phyloP scores from a whole-genome alignment of 2,797 vertebrate species.

The Darevskia nairensis region DNA sequence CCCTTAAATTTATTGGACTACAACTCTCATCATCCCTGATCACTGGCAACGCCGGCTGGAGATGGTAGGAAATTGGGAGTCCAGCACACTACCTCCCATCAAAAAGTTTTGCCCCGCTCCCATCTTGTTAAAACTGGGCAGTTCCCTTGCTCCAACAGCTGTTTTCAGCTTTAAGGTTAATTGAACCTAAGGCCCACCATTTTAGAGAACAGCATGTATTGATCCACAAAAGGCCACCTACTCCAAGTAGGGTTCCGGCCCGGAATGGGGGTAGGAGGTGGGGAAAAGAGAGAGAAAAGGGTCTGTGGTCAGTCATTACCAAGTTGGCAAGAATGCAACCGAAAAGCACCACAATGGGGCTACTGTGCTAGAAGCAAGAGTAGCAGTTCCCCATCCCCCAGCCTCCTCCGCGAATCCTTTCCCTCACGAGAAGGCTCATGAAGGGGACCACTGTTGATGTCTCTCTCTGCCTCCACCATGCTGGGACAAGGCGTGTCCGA shows the following conservation, averaged over 20 bases:
- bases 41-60: background rate
- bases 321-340: conserved; percentile 6
- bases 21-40: background rate
- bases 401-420: conserved; percentile 60
- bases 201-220: background rate
- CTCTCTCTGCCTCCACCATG: background rate
- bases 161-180: background rate
- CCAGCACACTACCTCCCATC: background rate
- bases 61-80: background rate
- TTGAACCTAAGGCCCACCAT: background rate
- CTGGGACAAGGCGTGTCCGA: background rate
- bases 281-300: no score
- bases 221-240: background rate
- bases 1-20: background rate
- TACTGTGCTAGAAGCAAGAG: conserved; percentile 36
- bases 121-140: background rate
- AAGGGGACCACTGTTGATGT: conserved; percentile 25
- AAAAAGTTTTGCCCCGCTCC: background rate
- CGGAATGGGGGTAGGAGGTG: background rate
- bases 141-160: background rate
- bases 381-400: conserved; percentile 50
- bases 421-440: conserved; percentile 53
- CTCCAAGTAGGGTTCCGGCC: background rate
- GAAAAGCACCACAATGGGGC: conserved; percentile 53
- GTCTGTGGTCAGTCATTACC: conserved; percentile 27